Conservation (phyloP, 2,113 vertebrate genomes). For the Nibea albiflora region DNA sequence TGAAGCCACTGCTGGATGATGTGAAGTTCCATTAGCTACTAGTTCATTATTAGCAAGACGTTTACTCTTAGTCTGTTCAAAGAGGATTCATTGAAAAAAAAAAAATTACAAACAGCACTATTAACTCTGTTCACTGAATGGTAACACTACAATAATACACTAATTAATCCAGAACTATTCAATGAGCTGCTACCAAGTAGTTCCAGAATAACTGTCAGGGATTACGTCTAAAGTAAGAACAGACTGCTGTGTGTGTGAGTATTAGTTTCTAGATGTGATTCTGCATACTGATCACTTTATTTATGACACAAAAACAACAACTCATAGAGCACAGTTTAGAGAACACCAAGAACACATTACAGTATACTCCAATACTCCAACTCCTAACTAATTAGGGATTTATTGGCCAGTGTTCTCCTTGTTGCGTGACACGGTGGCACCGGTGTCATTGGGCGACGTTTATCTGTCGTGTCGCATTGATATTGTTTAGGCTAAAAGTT, state of each 20-base stretch:
- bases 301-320: not conserved
- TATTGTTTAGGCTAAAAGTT: too few species aligned
- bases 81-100: not conserved
- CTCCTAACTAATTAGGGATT: too few species aligned
- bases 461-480: too few species aligned
- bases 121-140: not conserved
- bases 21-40: not conserved
- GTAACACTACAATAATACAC: not conserved
- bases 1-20: slow-evolving; percentile 1
- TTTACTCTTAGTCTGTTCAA: not conserved
- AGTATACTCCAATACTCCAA: too few species aligned
- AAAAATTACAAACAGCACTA: not conserved
- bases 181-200: not conserved
- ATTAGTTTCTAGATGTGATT: not conserved
- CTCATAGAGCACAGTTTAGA: not conserved
- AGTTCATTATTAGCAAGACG: not conserved
- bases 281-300: not conserved
- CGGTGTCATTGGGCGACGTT: too few species aligned
- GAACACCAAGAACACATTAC: not conserved
- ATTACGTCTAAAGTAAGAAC: not conserved
- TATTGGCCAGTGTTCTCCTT: too few species aligned
- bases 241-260: not conserved
- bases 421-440: too few species aligned
- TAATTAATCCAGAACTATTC: not conserved
- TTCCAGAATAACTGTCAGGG: not conserved